Base-by-base conservation (phyloP, 2,797 vertebrate genomes). In the Gouania willdenowi region DNA sequence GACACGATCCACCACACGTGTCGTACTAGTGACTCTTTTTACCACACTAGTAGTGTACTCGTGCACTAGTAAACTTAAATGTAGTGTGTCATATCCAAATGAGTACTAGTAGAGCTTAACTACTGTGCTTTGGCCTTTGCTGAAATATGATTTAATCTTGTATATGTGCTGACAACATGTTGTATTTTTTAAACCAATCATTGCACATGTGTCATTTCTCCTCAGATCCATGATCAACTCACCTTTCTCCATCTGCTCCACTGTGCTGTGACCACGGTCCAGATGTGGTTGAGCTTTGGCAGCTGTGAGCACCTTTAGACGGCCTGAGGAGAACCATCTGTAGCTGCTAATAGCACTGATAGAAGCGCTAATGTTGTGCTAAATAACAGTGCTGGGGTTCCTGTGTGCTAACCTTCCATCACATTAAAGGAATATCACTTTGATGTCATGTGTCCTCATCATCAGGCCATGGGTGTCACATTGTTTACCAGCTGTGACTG, bases 361-460 rank as follows among this genome's bases (percentile, higher is more conserved):
- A 71, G 70, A 57, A 71, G 77, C 74, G 72, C 68, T 78, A 75
- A 83, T 83, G 75, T 83, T 71, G 58, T 85, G 71, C 63, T 77
- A 79, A 81, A 72, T 76, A 79, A 83, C 67, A 62, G 66, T 44
- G 50, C 67, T 41, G 49, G 26, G 70, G 49, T 63, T 55, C 54
- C 71, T 78, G 70, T 20, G 43, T 61, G 34, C 21, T 32, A 30
- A 52, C 54, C 51, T 60, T 65, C 57, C 52, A 10, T 2, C 9
- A 4, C 54, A 70, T 72, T 68, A 66, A 70, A 58, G 53, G 34
- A 41, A 50, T 66, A 63, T 70, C 46, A 37, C 34, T 55, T 55
- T 23, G 44, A 22, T 31, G 42, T 73, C 40, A 75, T 48, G 62
- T 47, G 54, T 46, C 42, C 42, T 59, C 57, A 29, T 63, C 41